Evolutionary conservation across 1,140 invertebrate genomes (phyloP), one percentile per base, ranked within the genome.

Genomic region (Ceratitis capitata): DNA sequence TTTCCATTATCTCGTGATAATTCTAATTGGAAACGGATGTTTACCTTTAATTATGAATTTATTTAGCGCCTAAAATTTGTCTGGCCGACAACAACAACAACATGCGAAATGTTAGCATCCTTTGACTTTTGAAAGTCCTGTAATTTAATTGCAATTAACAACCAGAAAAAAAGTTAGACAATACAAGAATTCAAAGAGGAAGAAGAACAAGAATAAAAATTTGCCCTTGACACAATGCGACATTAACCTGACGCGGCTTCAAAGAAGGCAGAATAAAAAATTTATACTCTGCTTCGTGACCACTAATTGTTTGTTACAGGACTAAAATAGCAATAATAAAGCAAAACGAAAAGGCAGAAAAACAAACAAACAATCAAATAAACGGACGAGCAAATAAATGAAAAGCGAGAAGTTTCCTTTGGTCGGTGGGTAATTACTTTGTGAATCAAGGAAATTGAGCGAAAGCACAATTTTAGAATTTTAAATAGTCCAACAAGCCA

Each of bases 31-130:
- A 86, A 84, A 35, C 84, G 85, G 84, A 64, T 86, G 53, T 83
- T 82, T 90, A 87, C 89, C 89, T 90, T 89, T 90, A 90, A 90
- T 90, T 90, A 90, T 89, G 89, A 88, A 89, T 90, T 90, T 90
- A 90, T 90, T 90, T 89, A 51, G 78, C 23, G 23, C 14, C 19
- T 29, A 5, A 61, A 61, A n/a, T n/a, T n/a, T n/a, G 32, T 19
- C 64, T 42, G 14, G 14, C 61, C 14, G 12, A 12, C 45, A 5
- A 47, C 5, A 6, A 5, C 5, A 12, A 5, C 45, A 47, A 12
- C 14, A 53, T n/a, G 23, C 51, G 51, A 23, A 6, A 35, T 35
- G 35, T 69, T 26, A 10, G 56, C 64, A 39, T 35, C 16, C 35
- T 69, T 14, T 69, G 64, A 35, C 10, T 69, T 32, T 12, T n/a